Conservation (phyloP, 2,888 invertebrate species). For the Cremastinae sp. region DNA sequence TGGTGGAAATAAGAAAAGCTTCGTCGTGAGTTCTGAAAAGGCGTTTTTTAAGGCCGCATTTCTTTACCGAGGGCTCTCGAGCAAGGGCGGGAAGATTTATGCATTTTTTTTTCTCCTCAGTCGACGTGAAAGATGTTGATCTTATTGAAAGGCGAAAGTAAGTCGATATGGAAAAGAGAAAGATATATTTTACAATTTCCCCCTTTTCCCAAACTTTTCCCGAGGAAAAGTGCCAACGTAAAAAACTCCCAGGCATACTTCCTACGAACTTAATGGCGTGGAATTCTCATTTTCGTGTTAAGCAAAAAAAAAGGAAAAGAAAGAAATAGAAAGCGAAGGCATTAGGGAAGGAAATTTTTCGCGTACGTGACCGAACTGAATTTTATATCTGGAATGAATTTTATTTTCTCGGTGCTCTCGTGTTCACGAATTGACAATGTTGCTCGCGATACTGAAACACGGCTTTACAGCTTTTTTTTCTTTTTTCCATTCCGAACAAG, state of each 20-base stretch:
- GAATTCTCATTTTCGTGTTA: constrained; percentile 34
- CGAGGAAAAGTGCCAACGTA: background rate
- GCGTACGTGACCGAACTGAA: constrained; percentile 47
- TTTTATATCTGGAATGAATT: constrained; percentile 54
- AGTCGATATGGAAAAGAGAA: constrained; percentile 14
- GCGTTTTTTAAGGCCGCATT: constrained; percentile 34
- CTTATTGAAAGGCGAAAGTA: constrained; percentile 2
- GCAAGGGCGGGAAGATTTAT: constrained; percentile 35
- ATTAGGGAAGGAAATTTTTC: constrained; percentile 26
- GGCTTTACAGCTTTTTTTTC: constrained; percentile 3
- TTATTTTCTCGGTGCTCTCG: constrained; percentile 31
- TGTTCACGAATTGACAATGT: constrained; percentile 48
- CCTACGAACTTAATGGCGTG: constrained; percentile 2
- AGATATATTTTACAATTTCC: background rate
- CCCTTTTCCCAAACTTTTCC: background rate
- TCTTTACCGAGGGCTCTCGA: constrained; percentile 37
- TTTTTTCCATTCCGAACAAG: constrained; percentile 14
- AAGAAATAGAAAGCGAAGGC: constrained; percentile 17
- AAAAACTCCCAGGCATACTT: constrained; percentile 8
- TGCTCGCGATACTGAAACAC: constrained; percentile 33
- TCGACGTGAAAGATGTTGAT: constrained; percentile 9
- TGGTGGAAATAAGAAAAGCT: constrained; percentile 45
- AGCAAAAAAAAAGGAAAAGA: background rate
- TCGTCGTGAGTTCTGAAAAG: constrained; percentile 37
- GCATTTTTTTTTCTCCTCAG: constrained; percentile 15